Conservation (phyloP, 1,140 invertebrate genomes). For the Arctopsyche grandis region DNA sequence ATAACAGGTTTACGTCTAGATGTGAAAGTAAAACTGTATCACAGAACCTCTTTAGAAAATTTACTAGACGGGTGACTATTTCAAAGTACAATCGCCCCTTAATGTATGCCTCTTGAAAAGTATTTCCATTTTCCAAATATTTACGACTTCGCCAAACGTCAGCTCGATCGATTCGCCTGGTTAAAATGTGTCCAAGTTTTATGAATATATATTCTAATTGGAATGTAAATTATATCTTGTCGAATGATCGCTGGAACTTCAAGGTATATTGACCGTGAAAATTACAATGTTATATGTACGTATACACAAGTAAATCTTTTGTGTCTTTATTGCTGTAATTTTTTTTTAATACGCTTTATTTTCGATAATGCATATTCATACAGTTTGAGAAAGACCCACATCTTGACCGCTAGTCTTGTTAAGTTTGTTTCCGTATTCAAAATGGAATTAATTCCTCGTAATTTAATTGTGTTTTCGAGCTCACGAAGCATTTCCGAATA, state of each 20-base stretch:
- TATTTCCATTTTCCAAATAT: no score
- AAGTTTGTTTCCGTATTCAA: background rate
- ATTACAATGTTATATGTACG: no score
- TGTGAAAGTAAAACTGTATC: slow-evolving; percentile 48
- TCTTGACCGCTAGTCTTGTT: background rate
- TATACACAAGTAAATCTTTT: no score
- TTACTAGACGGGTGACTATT: slow-evolving; percentile 19
- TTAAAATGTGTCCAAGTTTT: no score
- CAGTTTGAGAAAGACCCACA: background rate
- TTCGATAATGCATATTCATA: background rate
- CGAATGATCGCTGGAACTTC: no score
- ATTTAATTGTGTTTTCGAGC: slow-evolving; percentile 34
- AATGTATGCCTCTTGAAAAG: background rate
- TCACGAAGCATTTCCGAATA: slow-evolving; percentile 31
- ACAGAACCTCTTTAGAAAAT: slow-evolving; percentile 40
- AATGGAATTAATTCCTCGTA: slow-evolving; percentile 15
- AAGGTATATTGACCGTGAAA: no score
- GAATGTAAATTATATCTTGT: no score
- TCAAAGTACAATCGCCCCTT: slow-evolving; percentile 17
- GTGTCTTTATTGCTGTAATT: no score
- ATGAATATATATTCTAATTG: no score
- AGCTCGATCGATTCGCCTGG: no score
- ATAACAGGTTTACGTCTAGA: slow-evolving; percentile 37
- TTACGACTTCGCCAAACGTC: no score
- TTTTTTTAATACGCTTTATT: no score